Percentiles rank a stretch among this genome's conserved stretches.
Conservation (phyloP, 1,140 invertebrate genomes). For the Zaprionus taronus region DNA sequence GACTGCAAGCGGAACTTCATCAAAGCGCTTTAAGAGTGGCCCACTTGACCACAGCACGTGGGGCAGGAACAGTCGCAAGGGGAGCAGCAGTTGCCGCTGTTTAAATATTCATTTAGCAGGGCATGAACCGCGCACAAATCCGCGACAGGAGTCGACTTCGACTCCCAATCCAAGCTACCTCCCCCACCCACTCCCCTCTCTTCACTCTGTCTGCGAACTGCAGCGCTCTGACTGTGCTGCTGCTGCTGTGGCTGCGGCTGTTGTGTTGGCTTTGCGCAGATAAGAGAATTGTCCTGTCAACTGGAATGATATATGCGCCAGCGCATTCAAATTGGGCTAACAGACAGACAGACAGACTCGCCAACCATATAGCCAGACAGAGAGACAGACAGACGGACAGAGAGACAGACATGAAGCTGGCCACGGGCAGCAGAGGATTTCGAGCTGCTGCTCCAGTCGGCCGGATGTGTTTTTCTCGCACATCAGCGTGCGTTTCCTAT, state of each 20-base stretch:
- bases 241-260: slow-evolving; percentile 61
- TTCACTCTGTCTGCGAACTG: background rate
- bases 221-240: slow-evolving; percentile 29
- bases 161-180: slow-evolving; percentile 7
- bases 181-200: background rate
- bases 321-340: slow-evolving; percentile 84
- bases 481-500: slow-evolving; percentile 81
- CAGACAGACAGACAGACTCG: slow-evolving; percentile 46
- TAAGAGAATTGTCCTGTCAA: slow-evolving; percentile 85
- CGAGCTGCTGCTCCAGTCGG: slow-evolving; percentile 44
- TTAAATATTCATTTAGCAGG: slow-evolving; percentile 75
- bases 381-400: slow-evolving; percentile 41
- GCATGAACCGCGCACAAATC: slow-evolving; percentile 35
- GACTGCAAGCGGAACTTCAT: slow-evolving; percentile 62
- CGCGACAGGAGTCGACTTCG: slow-evolving; percentile 5
- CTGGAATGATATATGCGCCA: slow-evolving; percentile 84
- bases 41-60: slow-evolving; percentile 40
- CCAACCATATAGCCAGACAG: background rate
- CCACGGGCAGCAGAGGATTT: slow-evolving; percentile 44
- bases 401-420: slow-evolving; percentile 47
- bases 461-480: slow-evolving; percentile 80
- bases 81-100: slow-evolving; percentile 38
- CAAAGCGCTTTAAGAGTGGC: slow-evolving; percentile 60
- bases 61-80: background rate
- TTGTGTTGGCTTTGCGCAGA: slow-evolving; percentile 84